Evolutionary conservation across 2,797 vertebrate genomes (phyloP).

Genomic region (Anniella stebbinsi): DNA sequence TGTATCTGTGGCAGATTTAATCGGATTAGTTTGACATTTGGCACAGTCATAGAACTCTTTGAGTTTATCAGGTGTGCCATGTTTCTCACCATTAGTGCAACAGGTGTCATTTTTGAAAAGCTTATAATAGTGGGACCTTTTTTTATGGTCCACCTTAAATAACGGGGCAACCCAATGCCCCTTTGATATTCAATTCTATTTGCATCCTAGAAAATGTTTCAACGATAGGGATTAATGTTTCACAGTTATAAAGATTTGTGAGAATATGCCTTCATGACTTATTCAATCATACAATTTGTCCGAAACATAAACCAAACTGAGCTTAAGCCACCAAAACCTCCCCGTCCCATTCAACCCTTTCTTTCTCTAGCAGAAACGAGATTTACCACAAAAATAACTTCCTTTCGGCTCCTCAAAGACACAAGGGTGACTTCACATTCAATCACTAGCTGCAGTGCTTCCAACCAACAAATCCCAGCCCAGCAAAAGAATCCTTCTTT

Average conservation of each 20-base stretch:
- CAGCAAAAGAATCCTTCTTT: background rate
- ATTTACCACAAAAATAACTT: background rate
- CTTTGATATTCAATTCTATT: background rate
- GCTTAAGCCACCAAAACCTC: background rate
- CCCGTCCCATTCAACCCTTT: background rate
- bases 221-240: background rate
- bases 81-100: too few species aligned
- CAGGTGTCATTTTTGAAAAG: too few species aligned
- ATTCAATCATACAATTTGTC: background rate
- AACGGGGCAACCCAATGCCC: too few species aligned
- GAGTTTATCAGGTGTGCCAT: too few species aligned
- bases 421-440: constrained; percentile 18
- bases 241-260: background rate
- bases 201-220: background rate
- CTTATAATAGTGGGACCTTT: too few species aligned
- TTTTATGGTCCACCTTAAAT: too few species aligned
- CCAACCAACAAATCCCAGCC: background rate
- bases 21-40: too few species aligned
- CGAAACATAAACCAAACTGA: background rate
- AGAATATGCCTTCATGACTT: background rate
- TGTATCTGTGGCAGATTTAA: too few species aligned
- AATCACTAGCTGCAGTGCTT: background rate
- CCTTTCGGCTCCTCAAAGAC: background rate
- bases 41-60: too few species aligned
- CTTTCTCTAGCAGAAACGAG: background rate